phyloP scores from a whole-genome alignment of 2,888 invertebrate species.

The Eristalis intricaria region DNA sequence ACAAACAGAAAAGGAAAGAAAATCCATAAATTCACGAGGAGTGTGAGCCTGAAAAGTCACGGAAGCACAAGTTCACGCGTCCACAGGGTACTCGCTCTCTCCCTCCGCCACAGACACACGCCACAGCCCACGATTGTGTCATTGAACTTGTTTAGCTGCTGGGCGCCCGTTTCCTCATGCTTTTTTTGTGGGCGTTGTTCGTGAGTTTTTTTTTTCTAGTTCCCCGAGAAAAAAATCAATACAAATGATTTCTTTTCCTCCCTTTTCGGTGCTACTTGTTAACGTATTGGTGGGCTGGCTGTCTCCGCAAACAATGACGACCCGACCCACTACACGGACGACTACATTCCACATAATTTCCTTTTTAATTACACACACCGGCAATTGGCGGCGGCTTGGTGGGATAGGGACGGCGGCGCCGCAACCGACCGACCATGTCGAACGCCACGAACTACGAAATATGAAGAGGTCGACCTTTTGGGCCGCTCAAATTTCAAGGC shows the following conservation, averaged over 20 bases:
- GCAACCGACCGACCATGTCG: constrained; percentile 21
- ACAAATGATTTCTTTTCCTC: constrained; percentile 31
- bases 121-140: constrained; percentile 22
- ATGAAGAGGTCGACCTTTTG: constrained; percentile 33
- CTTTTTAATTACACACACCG: constrained; percentile 44
- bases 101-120: neutral
- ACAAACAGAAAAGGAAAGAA: neutral
- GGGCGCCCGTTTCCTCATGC: constrained; percentile 3
- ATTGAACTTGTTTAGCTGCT: constrained; percentile 49
- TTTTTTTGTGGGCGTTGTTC: constrained; percentile 56
- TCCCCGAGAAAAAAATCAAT: constrained; percentile 48
- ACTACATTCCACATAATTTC: constrained; percentile 31
- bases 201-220: constrained; percentile 27
- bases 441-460: constrained; percentile 37
- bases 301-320: constrained; percentile 9
- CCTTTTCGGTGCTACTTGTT: constrained; percentile 28
- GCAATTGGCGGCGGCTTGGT: constrained; percentile 3
- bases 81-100: constrained; percentile 25
- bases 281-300: constrained; percentile 28
- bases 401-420: constrained; percentile 35
- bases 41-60: constrained; percentile 41
- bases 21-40: neutral
- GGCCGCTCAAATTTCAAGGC: constrained; percentile 15
- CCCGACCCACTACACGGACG: neutral
- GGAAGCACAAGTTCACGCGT: constrained; percentile 44